Conservation (phyloP, 2,888 invertebrate species). For the Drosophila antonietae region DNA sequence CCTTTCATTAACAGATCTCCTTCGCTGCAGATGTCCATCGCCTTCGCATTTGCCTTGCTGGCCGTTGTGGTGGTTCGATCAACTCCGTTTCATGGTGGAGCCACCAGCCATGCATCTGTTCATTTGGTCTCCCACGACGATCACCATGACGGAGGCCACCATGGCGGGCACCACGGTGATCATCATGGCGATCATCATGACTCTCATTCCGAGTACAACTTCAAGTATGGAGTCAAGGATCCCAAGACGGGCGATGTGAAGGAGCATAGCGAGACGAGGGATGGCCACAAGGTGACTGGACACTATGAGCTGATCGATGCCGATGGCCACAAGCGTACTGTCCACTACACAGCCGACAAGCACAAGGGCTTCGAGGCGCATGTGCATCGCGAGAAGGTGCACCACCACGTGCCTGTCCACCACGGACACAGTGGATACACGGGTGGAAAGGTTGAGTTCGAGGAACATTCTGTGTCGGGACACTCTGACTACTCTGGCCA, state of each 20-base stretch:
- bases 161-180: slow-evolving; percentile 23
- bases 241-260: slow-evolving; percentile 77
- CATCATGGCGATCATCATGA: slow-evolving; percentile 61
- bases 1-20: neutral
- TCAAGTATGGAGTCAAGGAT: slow-evolving; percentile 76
- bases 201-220: slow-evolving; percentile 73
- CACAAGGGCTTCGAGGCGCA: slow-evolving; percentile 77
- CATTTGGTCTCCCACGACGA: slow-evolving; percentile 76
- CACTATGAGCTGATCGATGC: slow-evolving; percentile 80
- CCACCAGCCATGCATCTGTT: slow-evolving; percentile 74
- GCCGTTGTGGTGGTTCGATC: slow-evolving; percentile 50
- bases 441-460: slow-evolving; percentile 68
- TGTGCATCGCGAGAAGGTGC: slow-evolving; percentile 70
- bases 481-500: slow-evolving; percentile 37
- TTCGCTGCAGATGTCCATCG: slow-evolving; percentile 41
- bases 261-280: slow-evolving; percentile 68
- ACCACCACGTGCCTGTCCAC: slow-evolving; percentile 57
- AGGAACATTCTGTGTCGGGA: slow-evolving; percentile 59
- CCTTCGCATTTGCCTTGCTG: slow-evolving; percentile 53
- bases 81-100: slow-evolving; percentile 62
- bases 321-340: slow-evolving; percentile 79
- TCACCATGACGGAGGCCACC: slow-evolving; percentile 45
- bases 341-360: slow-evolving; percentile 78
- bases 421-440: slow-evolving; percentile 69
- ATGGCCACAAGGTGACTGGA: slow-evolving; percentile 78